phyloP scores from a whole-genome alignment of 2,113 vertebrate species.

The Nansenia antarctica region DNA sequence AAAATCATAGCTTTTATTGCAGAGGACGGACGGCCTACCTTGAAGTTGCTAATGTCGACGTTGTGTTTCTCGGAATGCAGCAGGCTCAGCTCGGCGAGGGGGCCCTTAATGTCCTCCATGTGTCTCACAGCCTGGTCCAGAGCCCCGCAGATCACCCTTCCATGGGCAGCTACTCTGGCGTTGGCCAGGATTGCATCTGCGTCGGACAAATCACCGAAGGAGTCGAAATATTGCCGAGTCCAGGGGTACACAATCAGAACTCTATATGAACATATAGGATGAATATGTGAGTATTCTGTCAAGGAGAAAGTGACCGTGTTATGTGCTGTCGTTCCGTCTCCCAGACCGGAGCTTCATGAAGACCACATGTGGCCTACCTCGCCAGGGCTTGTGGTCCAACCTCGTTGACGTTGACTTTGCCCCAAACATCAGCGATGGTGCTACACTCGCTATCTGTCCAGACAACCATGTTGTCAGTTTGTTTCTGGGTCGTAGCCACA shows the following conservation, averaged over 20 bases:
- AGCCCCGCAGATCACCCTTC: slow-evolving; percentile 70
- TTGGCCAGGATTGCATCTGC: slow-evolving; percentile 62
- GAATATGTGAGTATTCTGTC: too few species aligned
- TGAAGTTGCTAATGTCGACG: slow-evolving; percentile 86
- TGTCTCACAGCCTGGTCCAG: slow-evolving; percentile 70
- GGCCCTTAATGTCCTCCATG: slow-evolving; percentile 61
- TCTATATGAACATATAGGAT: background rate
- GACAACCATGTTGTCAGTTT: background rate
- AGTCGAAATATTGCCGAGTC: slow-evolving; percentile 79
- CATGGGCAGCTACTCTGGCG: slow-evolving; percentile 60
- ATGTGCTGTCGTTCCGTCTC: too few species aligned
- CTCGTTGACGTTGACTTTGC: background rate
- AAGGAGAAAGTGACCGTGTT: too few species aligned
- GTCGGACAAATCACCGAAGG: slow-evolving; percentile 69
- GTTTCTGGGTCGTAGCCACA: too few species aligned
- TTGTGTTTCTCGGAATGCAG: slow-evolving; percentile 80
- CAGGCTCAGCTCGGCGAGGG: slow-evolving; percentile 72
- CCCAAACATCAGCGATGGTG: background rate
- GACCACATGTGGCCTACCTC: background rate
- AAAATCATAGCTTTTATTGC: background rate
- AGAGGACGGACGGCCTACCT: slow-evolving; percentile 54
- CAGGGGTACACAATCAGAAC: slow-evolving; percentile 63
- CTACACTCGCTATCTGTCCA: background rate
- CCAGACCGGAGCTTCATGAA: too few species aligned
- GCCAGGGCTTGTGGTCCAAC: background rate